These are phyloP conservation scores for Limnephilus lunatus DNA, from an alignment of 2,888 invertebrate species.

Conservation along the genomic window DNA sequence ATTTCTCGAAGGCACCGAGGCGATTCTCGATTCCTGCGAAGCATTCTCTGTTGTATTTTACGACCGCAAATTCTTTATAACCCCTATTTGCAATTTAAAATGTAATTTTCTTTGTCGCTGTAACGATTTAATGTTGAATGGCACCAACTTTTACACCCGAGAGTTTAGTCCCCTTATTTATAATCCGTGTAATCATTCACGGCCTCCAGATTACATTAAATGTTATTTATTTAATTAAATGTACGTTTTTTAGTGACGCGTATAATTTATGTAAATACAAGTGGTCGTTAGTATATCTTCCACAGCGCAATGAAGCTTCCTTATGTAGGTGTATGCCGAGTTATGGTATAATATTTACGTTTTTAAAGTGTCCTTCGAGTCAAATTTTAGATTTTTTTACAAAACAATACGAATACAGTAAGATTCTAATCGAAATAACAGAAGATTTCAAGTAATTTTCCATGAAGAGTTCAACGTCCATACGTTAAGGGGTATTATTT, in stretches of 20 bases:
- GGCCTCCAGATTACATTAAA: neutral
- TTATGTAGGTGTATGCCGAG: too few relatives aligned
- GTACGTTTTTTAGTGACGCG: neutral
- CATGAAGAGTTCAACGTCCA: too few relatives aligned
- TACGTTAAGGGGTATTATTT: too few relatives aligned
- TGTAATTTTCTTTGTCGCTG: constrained; percentile 36
- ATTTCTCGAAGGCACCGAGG: neutral
- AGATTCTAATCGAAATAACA: too few relatives aligned
- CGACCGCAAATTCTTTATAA: constrained; percentile 27
- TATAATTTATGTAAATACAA: neutral
- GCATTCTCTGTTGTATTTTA: constrained; percentile 13
- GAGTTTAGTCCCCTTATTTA: neutral
- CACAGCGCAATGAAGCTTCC: too few relatives aligned
- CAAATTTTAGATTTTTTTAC: too few relatives aligned
- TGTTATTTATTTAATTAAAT: neutral
- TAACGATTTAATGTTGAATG: constrained; percentile 7
- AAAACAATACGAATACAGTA: too few relatives aligned
- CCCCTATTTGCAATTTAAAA: constrained; percentile 42
- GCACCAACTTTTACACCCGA: neutral
- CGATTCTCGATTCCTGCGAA: neutral
- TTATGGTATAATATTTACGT: too few relatives aligned
- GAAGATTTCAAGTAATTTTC: too few relatives aligned
- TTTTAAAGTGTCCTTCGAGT: too few relatives aligned
- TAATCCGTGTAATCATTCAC: constrained; percentile 7
- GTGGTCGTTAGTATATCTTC: too few relatives aligned